Evolutionary conservation across 2,113 vertebrate genomes (phyloP), one percentile per base, ranked within the genome.

Genomic region (Motacilla alba): DNA sequence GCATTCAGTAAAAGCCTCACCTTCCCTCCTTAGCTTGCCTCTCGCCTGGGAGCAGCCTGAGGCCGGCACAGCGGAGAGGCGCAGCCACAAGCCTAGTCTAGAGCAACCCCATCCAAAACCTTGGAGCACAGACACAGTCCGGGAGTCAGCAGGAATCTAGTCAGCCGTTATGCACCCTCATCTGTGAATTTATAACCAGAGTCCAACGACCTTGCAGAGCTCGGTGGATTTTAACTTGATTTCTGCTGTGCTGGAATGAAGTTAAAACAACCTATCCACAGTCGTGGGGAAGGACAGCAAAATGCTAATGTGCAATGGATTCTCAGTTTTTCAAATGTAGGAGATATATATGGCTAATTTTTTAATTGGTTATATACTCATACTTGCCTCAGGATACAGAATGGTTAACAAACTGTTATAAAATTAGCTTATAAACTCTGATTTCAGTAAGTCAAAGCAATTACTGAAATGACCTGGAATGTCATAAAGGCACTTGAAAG

Each of bases 1-100:
- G 43, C 3, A 0, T 28, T 47, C 39, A 15, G 0, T 1, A 10
- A 43, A n/a, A 60, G 22, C 46, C 41, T 24, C 3, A 0, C 3
- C 0, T 53, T 55, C 58, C 35, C 23, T 33, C 35, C 23, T 33
- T 26, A 11, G 43, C 22, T 22, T 12, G 83, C 11, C 4, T 2
- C 9, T 21, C 11, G 31, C 24, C 22, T 11, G 1, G 39, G 19
- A 63, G 47, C 81, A 46, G 55, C 46, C 50, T 7, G 3, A 35
- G 15, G 22, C 2, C 31, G 41, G 64, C 55, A 7, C 28, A 3
- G 64, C 0, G 0, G 37, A 20, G 78, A 20, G 41, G 5, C 8
- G 24, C 52, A 31, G 43, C 16, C 41, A 1, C 14, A 16, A 27
- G 14, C 20, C n/a, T 12, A 1, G 11, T 6, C 39, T 19, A 33